These are phyloP conservation scores for Idaea straminata DNA, from an alignment of 2,888 invertebrate genomes.

Conservation along the genomic window DNA sequence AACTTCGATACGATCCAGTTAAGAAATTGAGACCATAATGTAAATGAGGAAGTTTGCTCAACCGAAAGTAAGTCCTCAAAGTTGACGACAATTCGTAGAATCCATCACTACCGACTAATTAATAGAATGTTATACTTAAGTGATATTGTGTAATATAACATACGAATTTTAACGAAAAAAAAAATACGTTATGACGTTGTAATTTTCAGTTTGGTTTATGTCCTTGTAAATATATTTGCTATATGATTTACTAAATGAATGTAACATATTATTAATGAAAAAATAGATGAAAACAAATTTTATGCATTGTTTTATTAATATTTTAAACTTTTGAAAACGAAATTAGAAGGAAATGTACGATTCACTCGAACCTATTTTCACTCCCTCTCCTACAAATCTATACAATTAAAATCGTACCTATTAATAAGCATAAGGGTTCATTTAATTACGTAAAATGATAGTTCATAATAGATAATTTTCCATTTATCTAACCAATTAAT, in stretches of 20 bases:
- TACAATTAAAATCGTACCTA: background rate
- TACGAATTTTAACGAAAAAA: conserved; percentile 79
- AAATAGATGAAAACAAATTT: conserved; percentile 78
- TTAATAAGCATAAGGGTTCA: background rate
- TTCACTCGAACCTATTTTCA: background rate
- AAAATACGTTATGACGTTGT: conserved; percentile 70
- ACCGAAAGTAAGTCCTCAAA: conserved; percentile 11
- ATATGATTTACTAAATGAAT: conserved; percentile 79
- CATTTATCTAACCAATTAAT: background rate
- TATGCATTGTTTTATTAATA: conserved; percentile 55
- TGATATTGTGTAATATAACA: conserved; percentile 78
- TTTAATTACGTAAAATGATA: background rate
- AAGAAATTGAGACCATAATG: background rate
- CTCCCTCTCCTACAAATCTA: background rate
- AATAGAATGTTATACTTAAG: conserved; percentile 71
- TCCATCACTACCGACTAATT: conserved; percentile 65
- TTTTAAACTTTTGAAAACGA: background rate
- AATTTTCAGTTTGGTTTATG: conserved; percentile 70
- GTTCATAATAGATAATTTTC: background rate
- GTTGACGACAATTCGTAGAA: conserved; percentile 58
- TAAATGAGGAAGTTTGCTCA: conserved; percentile 5
- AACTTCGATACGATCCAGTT: background rate
- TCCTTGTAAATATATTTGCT: conserved; percentile 80
- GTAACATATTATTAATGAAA: conserved; percentile 79
- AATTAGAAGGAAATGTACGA: background rate